Evolutionary conservation across 2,797 vertebrate genomes (phyloP).

Genomic region (Champsocephalus esox): DNA sequence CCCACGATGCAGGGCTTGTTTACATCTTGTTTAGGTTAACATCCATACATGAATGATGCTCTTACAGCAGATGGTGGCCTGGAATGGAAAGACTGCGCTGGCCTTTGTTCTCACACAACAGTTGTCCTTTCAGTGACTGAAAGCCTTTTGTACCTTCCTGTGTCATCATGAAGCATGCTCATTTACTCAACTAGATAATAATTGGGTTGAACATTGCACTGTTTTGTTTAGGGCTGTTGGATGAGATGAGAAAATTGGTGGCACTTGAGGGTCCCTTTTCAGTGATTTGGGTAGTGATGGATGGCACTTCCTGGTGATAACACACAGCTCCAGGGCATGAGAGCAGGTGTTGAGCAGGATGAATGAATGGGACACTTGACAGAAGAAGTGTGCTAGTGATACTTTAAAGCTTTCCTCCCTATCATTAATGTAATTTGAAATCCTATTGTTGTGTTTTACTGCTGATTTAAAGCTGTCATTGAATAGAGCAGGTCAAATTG

Average conservation of each 20-base stretch:
- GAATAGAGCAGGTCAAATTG: neutral
- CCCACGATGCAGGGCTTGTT: constrained; percentile 1
- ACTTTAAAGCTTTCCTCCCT: neutral
- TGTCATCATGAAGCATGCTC: constrained; percentile 44
- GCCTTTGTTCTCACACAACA: constrained; percentile 66
- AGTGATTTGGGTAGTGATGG: constrained; percentile 2
- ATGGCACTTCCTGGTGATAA: neutral
- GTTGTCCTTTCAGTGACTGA: constrained; percentile 53
- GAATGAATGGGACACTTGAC: neutral
- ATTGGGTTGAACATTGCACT: constrained; percentile 11
- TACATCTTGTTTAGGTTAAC: constrained; percentile 5
- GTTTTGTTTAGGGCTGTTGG: constrained; percentile 7
- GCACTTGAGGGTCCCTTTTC: neutral
- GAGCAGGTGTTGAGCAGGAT: neutral
- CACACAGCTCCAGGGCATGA: neutral
- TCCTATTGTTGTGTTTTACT: neutral
- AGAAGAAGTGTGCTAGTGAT: neutral
- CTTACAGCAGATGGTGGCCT: constrained; percentile 61
- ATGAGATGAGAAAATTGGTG: constrained; percentile 21
- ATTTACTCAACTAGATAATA: constrained; percentile 42
- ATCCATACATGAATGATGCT: constrained; percentile 44
- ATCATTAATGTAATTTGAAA: neutral
- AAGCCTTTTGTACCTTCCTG: constrained; percentile 51
- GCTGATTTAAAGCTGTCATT: neutral
- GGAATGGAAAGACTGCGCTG: constrained; percentile 34